These are phyloP conservation scores for Drosophila mettleri DNA, from an alignment of 2,888 invertebrate genomes.

Conservation along the genomic window DNA sequence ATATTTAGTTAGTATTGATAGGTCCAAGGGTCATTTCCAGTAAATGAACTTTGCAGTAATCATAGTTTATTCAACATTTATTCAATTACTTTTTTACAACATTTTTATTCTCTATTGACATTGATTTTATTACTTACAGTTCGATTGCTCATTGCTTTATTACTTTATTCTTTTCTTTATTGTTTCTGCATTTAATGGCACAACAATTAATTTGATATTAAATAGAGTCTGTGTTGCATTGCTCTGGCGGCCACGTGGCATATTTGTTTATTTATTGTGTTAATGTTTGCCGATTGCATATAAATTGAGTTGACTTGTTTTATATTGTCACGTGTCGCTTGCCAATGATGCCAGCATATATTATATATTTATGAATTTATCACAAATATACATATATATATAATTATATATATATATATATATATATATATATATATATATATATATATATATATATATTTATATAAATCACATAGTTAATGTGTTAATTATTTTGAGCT, in stretches of 20 bases:
- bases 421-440: no score
- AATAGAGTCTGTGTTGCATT: constrained; percentile 52
- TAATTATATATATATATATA: no score
- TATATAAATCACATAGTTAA: constrained; percentile 67
- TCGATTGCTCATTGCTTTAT: constrained; percentile 36
- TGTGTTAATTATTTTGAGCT: constrained; percentile 68
- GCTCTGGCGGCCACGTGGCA: constrained; percentile 31
- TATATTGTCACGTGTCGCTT: constrained; percentile 67
- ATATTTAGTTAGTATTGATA: background rate
- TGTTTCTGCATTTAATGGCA: constrained; percentile 71
- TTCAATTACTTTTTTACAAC: background rate
- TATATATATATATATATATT: no score
- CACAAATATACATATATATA: constrained; percentile 52
- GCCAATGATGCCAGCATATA: constrained; percentile 54
- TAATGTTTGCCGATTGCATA: constrained; percentile 60
- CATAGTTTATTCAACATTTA: background rate
- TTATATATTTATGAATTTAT: constrained; percentile 65
- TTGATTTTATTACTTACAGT: constrained; percentile 49
- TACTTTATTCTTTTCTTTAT: background rate
- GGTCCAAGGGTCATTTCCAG: background rate
- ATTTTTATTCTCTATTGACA: constrained; percentile 15
- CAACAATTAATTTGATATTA: constrained; percentile 70
- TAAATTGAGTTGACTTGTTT: constrained; percentile 57
- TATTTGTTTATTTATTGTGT: constrained; percentile 62
- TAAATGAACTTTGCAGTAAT: background rate